Conservation (phyloP, 2,888 invertebrate genomes). For the Hybos culiciformis region DNA sequence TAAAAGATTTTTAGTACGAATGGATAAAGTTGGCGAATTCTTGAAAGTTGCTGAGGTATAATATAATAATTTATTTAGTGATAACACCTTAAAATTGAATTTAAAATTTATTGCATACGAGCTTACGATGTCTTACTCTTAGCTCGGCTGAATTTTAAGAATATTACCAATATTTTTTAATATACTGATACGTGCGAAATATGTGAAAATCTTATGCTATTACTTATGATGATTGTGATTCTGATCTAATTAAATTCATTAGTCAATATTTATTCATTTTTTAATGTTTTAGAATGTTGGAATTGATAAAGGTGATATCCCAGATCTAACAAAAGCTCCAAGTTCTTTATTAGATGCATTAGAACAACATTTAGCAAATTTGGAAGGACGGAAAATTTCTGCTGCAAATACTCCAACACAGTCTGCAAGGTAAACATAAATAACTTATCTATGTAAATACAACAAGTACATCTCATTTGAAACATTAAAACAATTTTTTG, state of each 20-base stretch:
- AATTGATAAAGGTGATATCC: constrained; percentile 96
- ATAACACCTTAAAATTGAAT: too few species aligned
- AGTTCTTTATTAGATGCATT: constrained; percentile 93
- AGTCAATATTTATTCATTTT: constrained; percentile 18
- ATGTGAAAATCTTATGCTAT: too few species aligned
- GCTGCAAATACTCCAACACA: constrained; percentile 77
- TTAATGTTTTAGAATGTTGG: constrained; percentile 84
- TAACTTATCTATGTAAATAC: too few species aligned
- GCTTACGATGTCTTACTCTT: too few species aligned
- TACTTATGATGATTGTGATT: not conserved
- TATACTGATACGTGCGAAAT: too few species aligned
- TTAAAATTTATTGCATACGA: too few species aligned
- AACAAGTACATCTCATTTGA: too few species aligned
- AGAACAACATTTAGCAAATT: constrained; percentile 83
- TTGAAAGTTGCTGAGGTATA: constrained; percentile 67
- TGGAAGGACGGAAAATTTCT: constrained; percentile 87
- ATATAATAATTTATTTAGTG: too few species aligned
- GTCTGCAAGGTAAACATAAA: constrained; percentile 68
- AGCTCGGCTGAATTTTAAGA: too few species aligned
- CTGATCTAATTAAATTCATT: not conserved
- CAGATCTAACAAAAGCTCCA: constrained; percentile 95
- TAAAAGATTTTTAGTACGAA: constrained; percentile 94
- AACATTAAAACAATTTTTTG: too few species aligned
- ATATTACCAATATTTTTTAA: too few species aligned
- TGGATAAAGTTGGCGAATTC: constrained; percentile 98